These are phyloP conservation scores for Porites divaricata DNA, from an alignment of 92 coral and sea anemone genomes.

Conservation along the genomic window DNA sequence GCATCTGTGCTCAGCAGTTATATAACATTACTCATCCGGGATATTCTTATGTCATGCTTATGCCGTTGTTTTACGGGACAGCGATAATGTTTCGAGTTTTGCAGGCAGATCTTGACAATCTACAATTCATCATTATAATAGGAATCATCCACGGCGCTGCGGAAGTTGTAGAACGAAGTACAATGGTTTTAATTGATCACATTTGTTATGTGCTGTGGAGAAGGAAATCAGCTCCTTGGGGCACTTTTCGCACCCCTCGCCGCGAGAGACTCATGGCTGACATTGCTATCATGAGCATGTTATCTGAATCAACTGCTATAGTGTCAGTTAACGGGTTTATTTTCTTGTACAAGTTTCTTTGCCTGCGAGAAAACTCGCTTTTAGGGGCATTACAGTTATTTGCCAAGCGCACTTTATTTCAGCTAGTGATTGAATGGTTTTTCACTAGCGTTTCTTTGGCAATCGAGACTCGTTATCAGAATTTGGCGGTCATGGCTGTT, in stretches of 20 bases:
- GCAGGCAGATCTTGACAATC: not conserved
- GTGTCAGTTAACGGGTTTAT: slow-evolving; percentile 12
- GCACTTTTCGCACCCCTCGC: slow-evolving; percentile 48
- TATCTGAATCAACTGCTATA: slow-evolving; percentile 24
- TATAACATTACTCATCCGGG: not conserved
- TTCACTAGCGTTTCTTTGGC: slow-evolving; percentile 35
- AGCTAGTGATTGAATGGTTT: slow-evolving; percentile 24
- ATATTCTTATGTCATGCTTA: not conserved
- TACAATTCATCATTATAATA: not conserved
- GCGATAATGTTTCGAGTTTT: not conserved
- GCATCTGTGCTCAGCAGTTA: not conserved
- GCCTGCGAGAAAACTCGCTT: not conserved
- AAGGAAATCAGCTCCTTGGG: slow-evolving; percentile 33
- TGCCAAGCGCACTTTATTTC: not conserved
- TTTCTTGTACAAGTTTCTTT: not conserved
- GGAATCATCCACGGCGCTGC: not conserved
- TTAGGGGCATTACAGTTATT: not conserved
- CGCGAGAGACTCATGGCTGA: slow-evolving; percentile 50
- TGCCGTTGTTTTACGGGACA: not conserved
- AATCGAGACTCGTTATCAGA: slow-evolving; percentile 48
- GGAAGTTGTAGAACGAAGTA: not conserved
- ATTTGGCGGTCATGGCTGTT: slow-evolving; percentile 47
- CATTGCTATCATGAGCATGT: slow-evolving; percentile 36
- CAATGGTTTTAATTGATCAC: not conserved
- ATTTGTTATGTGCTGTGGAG: not conserved